Base-by-base conservation (phyloP, 2,888 invertebrate genomes). In the Eilema sororculum region DNA sequence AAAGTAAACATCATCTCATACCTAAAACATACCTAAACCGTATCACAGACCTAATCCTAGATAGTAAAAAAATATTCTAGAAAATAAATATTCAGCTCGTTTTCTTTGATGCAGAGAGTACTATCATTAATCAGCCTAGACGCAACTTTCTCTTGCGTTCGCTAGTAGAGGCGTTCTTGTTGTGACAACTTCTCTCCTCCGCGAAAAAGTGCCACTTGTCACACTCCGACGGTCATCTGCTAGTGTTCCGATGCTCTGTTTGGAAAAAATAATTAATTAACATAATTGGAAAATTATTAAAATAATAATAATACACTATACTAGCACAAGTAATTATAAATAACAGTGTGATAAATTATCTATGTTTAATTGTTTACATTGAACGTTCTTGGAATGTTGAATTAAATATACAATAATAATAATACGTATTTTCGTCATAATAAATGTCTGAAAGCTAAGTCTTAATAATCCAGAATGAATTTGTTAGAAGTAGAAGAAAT, bases 111-210 rank as follows among this genome's bases (percentile, higher is more conserved):
- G 67, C 76, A 81, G 82, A 77, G 69, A 76, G 76, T 77, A 71
- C 56, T 77, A 75, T 62, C 76, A 73, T 46, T 72, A 74, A 68
- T 76, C 71, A 86, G 85, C 75, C 84, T 91, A 97, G 84, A 97
- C 97, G 87, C 97, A 97, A 89, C 97, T 97, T 87, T 97, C 97
- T 82, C 97, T 96, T 2, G 95, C 90, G 87, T 96, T 97, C 33
- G 96, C 97, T 89, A 97, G 95, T n/a, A 97, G 93, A 0, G 97
- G 97, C 62, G 97, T 97, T 86, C 97, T 93, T 52, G 97, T 97
- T 1, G 97, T 97, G 71, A 97, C 97, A 22, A 97, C 96, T 89
- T 97, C 97, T 83, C 97, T 94, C 76, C 96, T 87, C 57, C 94
- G 87, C 4, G 94, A 91, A 58, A 94, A 80, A 20, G 94, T 95